Evolutionary conservation across 92 coral and sea anemone genomes (phyloP), one percentile per base, ranked within the genome.

Genomic region (Actinostola sp.): DNA sequence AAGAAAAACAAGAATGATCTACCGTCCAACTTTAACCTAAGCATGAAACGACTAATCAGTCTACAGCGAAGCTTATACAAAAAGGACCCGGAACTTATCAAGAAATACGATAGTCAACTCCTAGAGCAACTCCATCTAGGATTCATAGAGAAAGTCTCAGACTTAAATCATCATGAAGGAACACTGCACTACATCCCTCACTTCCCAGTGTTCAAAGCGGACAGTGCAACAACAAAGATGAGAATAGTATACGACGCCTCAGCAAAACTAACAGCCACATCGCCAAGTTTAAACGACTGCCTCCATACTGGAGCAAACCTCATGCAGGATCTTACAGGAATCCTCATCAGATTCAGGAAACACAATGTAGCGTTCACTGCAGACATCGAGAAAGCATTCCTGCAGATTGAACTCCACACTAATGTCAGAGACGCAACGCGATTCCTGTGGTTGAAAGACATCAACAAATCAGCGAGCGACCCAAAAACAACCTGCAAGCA

Each of bases 201-300:
- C 50, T 82, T 75, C 26, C 77, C 82, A 2, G 82, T 82, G 16
- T 82, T 60, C 11, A 74, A 82, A 67, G 35, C 66, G 7, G 74
- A 81, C 61, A 81, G 87, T 69, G 66, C 82, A 9, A 82, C 87
- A 12, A 80, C 85, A n/a, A 80, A 43, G 21, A 80, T 80, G 79
- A 52, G 73, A 32, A 59, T 67, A 17, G 83, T 77, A 3, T 77
- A 77, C 33, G 71, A 73, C 57, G 71, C 80, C 7, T 79, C 73
- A 3, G 79, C 81, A 2, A 81, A 66, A 46, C 17, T 63, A 31
- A 52, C 81, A 36, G 19, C 67, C 51, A 27, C 51, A 51, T 26
- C 73, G 38, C 36, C 55, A 21, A 32, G 77, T 19, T 34, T 82
- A 0, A 75, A 82, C 62, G 73, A 59, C 49, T 75, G 67, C 33